Conservation (phyloP, 2,888 invertebrate species). For the Lepas anatifera region DNA sequence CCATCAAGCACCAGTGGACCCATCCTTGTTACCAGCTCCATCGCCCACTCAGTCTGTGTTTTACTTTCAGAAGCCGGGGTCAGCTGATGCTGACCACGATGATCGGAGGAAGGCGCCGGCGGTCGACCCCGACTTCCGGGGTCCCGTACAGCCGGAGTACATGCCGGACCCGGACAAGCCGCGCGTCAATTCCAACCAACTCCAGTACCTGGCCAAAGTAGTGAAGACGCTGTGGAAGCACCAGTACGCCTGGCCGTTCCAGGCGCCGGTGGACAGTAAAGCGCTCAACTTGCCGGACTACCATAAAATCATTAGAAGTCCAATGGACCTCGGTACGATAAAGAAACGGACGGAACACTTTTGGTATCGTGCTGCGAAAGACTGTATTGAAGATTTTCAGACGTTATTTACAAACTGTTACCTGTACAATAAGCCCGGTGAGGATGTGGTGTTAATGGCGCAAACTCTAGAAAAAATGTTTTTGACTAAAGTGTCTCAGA, state of each 20-base stretch:
- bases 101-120: background rate
- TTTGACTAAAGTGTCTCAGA: slow-evolving; percentile 75
- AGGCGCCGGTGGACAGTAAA: slow-evolving; percentile 92
- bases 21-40: too few species aligned
- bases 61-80: too few species aligned
- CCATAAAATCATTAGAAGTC: slow-evolving; percentile 91
- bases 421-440: slow-evolving; percentile 94
- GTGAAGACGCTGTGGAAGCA: slow-evolving; percentile 96
- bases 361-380: slow-evolving; percentile 87
- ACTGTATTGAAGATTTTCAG: slow-evolving; percentile 94
- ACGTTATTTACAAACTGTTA: slow-evolving; percentile 98
- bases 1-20: too few species aligned
- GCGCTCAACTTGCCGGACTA: slow-evolving; percentile 94
- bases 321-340: slow-evolving; percentile 96
- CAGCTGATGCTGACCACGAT: background rate
- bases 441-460: slow-evolving; percentile 97
- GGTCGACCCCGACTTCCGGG: background rate
- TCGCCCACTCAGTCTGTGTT: too few species aligned
- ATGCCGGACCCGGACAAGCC: slow-evolving; percentile 71
- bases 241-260: slow-evolving; percentile 98
- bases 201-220: slow-evolving; percentile 87
- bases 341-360: slow-evolving; percentile 90
- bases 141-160: slow-evolving; percentile 58
- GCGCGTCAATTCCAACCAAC: slow-evolving; percentile 85
- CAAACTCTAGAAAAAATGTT: slow-evolving; percentile 88